Conservation (phyloP, 2,797 vertebrate species). For the Clarias pachynema region DNA sequence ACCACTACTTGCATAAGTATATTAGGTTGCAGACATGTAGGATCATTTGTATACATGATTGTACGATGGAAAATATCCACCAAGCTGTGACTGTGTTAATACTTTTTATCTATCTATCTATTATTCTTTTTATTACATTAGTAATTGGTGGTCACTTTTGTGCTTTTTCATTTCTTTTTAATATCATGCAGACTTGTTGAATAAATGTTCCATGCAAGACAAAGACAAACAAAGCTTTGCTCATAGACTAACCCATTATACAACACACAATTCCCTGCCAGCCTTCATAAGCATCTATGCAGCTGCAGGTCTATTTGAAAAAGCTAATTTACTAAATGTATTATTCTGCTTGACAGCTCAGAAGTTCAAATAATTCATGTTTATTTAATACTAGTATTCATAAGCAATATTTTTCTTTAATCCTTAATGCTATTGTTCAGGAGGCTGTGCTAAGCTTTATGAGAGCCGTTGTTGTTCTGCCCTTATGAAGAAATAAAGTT, state of each 20-base stretch:
- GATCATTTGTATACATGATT: slow-evolving; percentile 18
- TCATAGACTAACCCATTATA: slow-evolving; percentile 45
- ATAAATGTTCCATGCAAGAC: slow-evolving; percentile 61
- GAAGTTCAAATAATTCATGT: slow-evolving; percentile 8
- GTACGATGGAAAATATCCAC: slow-evolving; percentile 12
- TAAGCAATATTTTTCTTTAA: slow-evolving; percentile 13
- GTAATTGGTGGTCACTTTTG: not conserved
- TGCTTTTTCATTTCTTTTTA: slow-evolving; percentile 19
- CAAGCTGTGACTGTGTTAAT: not conserved
- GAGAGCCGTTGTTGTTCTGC: slow-evolving; percentile 50
- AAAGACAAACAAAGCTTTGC: slow-evolving; percentile 57
- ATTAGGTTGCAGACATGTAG: not conserved
- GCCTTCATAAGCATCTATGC: slow-evolving; percentile 34
- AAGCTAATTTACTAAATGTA: slow-evolving; percentile 52
- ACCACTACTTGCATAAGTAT: not conserved
- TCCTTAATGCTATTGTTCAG: slow-evolving; percentile 17
- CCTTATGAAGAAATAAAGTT: not conserved
- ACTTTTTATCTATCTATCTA: not conserved
- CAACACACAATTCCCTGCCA: not conserved
- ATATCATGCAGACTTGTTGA: slow-evolving; percentile 57
- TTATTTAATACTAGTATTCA: slow-evolving; percentile 10
- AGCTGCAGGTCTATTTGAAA: slow-evolving; percentile 49
- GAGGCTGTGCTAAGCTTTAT: slow-evolving; percentile 59
- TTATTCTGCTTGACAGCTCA: slow-evolving; percentile 6
- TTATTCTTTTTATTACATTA: slow-evolving; percentile 13